Evolutionary conservation across 1,140 invertebrate species (phyloP), one percentile per base, ranked within the genome.

Genomic region (Caerostris extrusa): DNA sequence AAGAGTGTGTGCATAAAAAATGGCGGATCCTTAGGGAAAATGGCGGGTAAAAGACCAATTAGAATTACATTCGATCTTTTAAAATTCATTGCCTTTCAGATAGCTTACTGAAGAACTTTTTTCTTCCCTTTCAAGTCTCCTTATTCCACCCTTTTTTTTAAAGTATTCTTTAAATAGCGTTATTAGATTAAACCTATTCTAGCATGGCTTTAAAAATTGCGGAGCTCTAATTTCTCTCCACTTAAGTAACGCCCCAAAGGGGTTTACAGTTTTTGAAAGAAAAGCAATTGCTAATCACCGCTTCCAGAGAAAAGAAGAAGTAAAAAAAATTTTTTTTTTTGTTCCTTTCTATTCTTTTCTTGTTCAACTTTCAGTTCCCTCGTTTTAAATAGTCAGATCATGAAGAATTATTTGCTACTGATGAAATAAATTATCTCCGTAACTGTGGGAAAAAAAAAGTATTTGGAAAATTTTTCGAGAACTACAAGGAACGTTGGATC

Each of bases 61-160:
- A 89, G 87, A 61, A 89, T 89, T 89, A 19, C n/a, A 89, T 89
- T 89, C 61, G 60, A 89, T 89, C 86, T 69, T 89, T 89, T 89
- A 89, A 69, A 89, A 67, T 89, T 89, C 87, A 69, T 89, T 56
- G 50, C 87, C 53, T 69, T 53, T 19, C 17, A 56, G 19, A 69
- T 87, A 34, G 57, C 58, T 87, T 57, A 60, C n/a, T 34, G 14
- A 58, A 17, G 19, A 56, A 56, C 61, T 58, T 89, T 89, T 89
- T 89, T 89, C 55, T 6, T 69, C 8, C n/a, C 60, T 55, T 7
- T 6, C 17, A 17, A 7, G 17, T 17, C 34, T 10, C 4, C 1
- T 77, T 77, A 3, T 77, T 77, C n/a, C 71, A 12, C 12, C 12
- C 7, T 10, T 7, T 64, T 64, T 64, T 64, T 86, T 12, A 17